These are phyloP conservation scores for Zaprionus nigranus DNA, from an alignment of 1,140 invertebrate genomes.

Conservation along the genomic window DNA sequence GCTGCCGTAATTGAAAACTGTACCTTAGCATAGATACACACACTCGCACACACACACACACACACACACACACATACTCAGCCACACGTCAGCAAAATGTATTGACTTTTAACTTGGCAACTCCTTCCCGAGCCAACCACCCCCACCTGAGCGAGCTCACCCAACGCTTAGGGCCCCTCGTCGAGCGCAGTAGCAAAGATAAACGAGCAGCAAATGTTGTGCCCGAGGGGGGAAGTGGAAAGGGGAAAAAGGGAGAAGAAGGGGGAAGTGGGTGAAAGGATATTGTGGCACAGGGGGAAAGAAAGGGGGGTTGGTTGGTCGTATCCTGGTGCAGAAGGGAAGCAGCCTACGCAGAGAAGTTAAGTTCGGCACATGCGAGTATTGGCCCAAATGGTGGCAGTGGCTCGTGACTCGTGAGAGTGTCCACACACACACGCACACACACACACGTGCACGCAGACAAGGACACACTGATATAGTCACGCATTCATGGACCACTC, in stretches of 20 bases:
- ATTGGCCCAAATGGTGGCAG: slow-evolving; percentile 47
- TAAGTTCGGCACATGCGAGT: slow-evolving; percentile 43
- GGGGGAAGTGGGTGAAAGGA: background rate
- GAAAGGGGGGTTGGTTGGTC: background rate
- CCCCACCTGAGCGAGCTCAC: slow-evolving; percentile 11
- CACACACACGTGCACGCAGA: slow-evolving; percentile 13
- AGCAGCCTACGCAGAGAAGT: slow-evolving; percentile 14
- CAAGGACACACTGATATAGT: slow-evolving; percentile 2
- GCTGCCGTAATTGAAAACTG: slow-evolving; percentile 75
- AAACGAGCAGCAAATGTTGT: slow-evolving; percentile 28
- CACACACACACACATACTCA: slow-evolving; percentile 18
- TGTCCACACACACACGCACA: slow-evolving; percentile 39
- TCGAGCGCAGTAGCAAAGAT: slow-evolving; percentile 45
- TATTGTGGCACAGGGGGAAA: background rate
- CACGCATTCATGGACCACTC: slow-evolving; percentile 2
- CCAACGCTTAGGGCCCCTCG: slow-evolving; percentile 37
- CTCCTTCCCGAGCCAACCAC: slow-evolving; percentile 28
- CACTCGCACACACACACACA: slow-evolving; percentile 15
- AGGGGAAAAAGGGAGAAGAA: background rate
- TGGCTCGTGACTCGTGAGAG: slow-evolving; percentile 41
- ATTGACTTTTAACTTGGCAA: slow-evolving; percentile 76
- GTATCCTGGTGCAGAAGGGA: background rate
- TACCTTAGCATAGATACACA: slow-evolving; percentile 51
- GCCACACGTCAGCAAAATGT: slow-evolving; percentile 68
- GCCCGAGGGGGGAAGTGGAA: background rate